phyloP scores from a whole-genome alignment of 2,888 invertebrate species.

The Agrotis clavis region DNA sequence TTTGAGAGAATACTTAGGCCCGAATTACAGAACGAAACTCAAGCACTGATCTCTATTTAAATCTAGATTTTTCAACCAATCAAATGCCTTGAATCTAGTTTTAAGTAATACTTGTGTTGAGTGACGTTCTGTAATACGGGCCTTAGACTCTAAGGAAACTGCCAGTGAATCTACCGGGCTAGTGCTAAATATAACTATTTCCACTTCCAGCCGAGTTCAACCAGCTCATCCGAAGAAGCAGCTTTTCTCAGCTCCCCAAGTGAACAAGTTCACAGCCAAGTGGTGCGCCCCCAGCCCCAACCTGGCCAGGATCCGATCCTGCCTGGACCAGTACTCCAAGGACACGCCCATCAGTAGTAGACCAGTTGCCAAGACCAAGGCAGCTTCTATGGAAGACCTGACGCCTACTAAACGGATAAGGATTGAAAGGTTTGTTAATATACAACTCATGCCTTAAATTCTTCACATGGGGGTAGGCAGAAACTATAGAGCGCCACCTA shows the following conservation, averaged over 20 bases:
- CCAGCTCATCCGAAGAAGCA: slow-evolving; percentile 85
- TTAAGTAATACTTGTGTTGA: too few relatives aligned
- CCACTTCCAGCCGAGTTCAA: slow-evolving; percentile 75
- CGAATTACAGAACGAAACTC: too few relatives aligned
- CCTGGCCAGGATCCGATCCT: slow-evolving; percentile 79
- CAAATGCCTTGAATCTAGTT: too few relatives aligned
- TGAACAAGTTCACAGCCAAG: slow-evolving; percentile 85
- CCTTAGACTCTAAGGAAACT: too few relatives aligned
- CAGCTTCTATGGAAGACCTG: slow-evolving; percentile 86
- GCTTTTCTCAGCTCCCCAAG: slow-evolving; percentile 83
- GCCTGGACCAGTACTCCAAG: slow-evolving; percentile 77
- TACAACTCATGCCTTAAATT: too few relatives aligned
- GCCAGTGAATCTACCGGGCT: too few relatives aligned
- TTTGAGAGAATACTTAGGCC: too few relatives aligned
- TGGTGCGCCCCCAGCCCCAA: slow-evolving; percentile 73
- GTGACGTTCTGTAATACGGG: too few relatives aligned
- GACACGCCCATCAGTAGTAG: slow-evolving; percentile 63
- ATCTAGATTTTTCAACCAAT: too few relatives aligned
- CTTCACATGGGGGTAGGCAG: too few relatives aligned
- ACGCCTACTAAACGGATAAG: slow-evolving; percentile 81
- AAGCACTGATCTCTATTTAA: too few relatives aligned
- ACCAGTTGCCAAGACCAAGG: slow-evolving; percentile 78
- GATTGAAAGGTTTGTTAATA: slow-evolving; percentile 70
- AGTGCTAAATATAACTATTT: not conserved
- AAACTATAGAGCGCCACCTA: too few relatives aligned